These are phyloP conservation scores for Ecliptopera silaceata DNA, from an alignment of 2,888 invertebrate genomes.

Conservation along the genomic window DNA sequence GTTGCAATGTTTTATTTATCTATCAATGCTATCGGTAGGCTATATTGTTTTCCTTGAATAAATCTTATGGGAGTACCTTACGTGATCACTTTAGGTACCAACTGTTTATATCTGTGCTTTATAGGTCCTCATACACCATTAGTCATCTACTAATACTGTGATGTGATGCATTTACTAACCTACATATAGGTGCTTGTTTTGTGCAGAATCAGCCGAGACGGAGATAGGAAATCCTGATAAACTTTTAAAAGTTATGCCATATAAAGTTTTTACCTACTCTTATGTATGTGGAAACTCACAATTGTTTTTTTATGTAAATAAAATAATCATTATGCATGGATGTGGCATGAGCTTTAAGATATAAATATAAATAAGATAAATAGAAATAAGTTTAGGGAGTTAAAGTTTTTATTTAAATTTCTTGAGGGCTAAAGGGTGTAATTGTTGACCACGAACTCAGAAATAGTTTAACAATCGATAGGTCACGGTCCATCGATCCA, in stretches of 20 bases:
- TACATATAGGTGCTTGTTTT: not conserved
- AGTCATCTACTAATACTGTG: not conserved
- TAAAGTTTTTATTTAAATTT: too few relatives aligned
- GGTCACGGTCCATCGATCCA: constrained; percentile 20
- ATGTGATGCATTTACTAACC: not conserved
- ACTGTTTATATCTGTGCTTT: not conserved
- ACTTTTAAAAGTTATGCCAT: too few relatives aligned
- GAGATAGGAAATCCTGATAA: too few relatives aligned
- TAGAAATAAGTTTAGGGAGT: too few relatives aligned
- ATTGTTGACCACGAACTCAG: constrained; percentile 9
- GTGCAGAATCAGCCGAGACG: not conserved
- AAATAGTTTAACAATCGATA: constrained; percentile 21
- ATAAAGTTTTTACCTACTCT: too few relatives aligned
- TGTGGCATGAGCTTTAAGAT: too few relatives aligned
- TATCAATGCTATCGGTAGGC: not conserved
- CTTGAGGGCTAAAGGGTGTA: not conserved
- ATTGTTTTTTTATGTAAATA: too few relatives aligned
- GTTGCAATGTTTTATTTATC: not conserved
- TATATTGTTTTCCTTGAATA: constrained; percentile 37
- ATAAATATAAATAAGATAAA: too few relatives aligned
- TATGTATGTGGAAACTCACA: too few relatives aligned
- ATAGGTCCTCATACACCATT: not conserved
- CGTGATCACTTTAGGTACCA: not conserved
- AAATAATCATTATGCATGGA: too few relatives aligned
- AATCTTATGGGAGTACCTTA: constrained; percentile 1